A percentile compares a stretch with the other conserved stretches of the same genome.
Conservation (phyloP, 2,888 invertebrate species). For the Neoscelio sp. region DNA sequence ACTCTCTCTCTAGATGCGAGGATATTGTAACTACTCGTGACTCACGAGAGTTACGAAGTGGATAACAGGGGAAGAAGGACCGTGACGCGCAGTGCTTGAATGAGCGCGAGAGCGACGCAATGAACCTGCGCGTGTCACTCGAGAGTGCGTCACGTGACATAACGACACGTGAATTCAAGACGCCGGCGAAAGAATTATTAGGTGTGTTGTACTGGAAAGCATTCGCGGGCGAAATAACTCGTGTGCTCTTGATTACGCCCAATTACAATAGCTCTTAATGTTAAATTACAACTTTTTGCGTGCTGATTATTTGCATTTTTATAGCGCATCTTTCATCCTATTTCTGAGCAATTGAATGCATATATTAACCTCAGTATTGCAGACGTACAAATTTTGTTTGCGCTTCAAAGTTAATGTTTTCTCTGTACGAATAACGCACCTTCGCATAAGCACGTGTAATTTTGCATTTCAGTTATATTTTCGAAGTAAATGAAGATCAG, state of each 20-base stretch:
- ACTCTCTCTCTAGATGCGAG: constrained; percentile 41
- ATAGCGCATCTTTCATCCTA: constrained; percentile 7
- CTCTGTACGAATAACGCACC: no score
- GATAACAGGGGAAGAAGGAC: constrained; percentile 38
- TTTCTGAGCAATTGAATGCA: no score
- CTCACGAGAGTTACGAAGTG: constrained; percentile 42
- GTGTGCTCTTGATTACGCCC: constrained; percentile 17
- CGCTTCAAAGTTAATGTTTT: no score
- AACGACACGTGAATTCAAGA: constrained; percentile 39
- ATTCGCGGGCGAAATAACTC: background rate
- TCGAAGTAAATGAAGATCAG: no score
- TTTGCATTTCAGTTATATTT: no score
- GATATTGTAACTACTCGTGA: constrained; percentile 55
- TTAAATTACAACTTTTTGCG: background rate
- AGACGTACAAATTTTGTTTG: no score
- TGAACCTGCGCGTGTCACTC: constrained; percentile 47
- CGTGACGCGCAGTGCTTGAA: constrained; percentile 54
- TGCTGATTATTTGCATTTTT: constrained; percentile 24
- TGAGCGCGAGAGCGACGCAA: constrained; percentile 41
- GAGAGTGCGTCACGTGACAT: constrained; percentile 35
- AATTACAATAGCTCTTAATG: constrained; percentile 12
- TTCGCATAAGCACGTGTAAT: no score
- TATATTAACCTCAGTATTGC: no score
- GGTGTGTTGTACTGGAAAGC: background rate
- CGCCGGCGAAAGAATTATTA: constrained; percentile 18